Evolutionary conservation across 2,797 vertebrate species (phyloP).

Genomic region (Malurus splendens): DNA sequence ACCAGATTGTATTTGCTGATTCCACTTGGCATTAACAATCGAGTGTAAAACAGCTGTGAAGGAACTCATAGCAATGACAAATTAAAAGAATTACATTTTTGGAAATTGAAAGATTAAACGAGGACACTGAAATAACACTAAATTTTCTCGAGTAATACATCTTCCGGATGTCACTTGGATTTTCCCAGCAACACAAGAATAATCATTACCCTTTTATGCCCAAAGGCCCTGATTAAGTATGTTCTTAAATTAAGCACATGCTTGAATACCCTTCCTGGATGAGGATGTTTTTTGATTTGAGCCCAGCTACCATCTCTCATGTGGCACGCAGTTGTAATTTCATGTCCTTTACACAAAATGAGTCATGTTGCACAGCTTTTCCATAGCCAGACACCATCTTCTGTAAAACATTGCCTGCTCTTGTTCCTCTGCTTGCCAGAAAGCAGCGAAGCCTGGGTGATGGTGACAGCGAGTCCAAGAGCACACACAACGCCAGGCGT

Average conservation of each 20-base stretch:
- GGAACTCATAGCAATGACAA: conserved; percentile 19
- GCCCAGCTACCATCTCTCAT: conserved; percentile 19
- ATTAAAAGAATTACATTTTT: conserved; percentile 36
- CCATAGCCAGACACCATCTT: neutral
- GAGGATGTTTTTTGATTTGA: neutral
- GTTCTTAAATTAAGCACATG: conserved; percentile 43
- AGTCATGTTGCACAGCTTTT: conserved; percentile 32
- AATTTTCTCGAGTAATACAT: conserved; percentile 22
- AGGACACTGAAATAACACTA: conserved; percentile 25
- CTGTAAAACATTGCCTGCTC: conserved; percentile 16
- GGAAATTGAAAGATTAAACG: conserved; percentile 30
- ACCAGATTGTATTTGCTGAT: conserved; percentile 31
- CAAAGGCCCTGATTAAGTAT: conserved; percentile 39
- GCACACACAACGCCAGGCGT: neutral
- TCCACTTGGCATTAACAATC: conserved; percentile 4
- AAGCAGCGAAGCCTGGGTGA: neutral
- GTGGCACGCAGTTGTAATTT: conserved; percentile 11
- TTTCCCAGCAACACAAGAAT: conserved; percentile 15
- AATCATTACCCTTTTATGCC: conserved; percentile 31
- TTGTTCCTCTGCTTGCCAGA: conserved; percentile 1
- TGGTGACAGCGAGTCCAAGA: neutral
- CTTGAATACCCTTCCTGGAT: conserved; percentile 39
- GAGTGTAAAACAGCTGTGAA: conserved; percentile 34
- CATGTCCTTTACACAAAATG: conserved; percentile 26
- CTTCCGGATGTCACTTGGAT: conserved; percentile 40